phyloP scores from a whole-genome alignment of 2,113 vertebrate genomes.

The Lamprologus tigripictilis region DNA sequence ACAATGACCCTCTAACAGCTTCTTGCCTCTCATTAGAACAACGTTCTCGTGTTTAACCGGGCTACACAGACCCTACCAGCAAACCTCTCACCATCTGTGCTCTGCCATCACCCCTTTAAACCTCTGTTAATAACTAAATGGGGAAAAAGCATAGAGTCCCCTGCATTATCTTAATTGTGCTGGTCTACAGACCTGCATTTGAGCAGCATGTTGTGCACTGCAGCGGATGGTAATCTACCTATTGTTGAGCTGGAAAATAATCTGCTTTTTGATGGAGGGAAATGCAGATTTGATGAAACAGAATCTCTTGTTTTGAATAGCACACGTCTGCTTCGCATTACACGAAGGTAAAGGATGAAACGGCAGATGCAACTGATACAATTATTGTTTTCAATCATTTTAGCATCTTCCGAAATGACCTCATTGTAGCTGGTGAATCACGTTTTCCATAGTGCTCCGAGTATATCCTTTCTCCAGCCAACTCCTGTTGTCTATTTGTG shows the following conservation, averaged over 20 bases:
- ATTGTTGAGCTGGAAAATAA: constrained; percentile 42
- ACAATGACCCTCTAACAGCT: not conserved
- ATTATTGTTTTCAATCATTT: not conserved
- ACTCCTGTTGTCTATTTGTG: not conserved
- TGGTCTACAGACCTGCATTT: constrained; percentile 33
- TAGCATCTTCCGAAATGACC: not conserved
- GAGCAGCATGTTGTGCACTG: constrained; percentile 24
- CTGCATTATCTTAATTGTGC: constrained; percentile 68
- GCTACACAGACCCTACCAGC: not conserved
- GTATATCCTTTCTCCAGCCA: not conserved
- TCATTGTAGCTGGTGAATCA: not conserved
- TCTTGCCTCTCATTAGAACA: constrained; percentile 6
- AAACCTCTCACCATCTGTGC: constrained; percentile 58
- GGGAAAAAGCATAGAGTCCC: not conserved
- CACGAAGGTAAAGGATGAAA: not conserved
- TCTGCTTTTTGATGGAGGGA: constrained; percentile 45
- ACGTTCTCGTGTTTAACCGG: not conserved
- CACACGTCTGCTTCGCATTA: not conserved
- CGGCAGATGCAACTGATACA: not conserved
- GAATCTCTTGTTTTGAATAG: not conserved
- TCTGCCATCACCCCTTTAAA: constrained; percentile 39
- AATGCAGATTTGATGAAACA: constrained; percentile 19
- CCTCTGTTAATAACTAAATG: constrained; percentile 44
- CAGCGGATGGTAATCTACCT: constrained; percentile 45
- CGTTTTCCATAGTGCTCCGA: not conserved